phyloP scores from a whole-genome alignment of 2,113 vertebrate genomes.

The Plecotus auritus region DNA sequence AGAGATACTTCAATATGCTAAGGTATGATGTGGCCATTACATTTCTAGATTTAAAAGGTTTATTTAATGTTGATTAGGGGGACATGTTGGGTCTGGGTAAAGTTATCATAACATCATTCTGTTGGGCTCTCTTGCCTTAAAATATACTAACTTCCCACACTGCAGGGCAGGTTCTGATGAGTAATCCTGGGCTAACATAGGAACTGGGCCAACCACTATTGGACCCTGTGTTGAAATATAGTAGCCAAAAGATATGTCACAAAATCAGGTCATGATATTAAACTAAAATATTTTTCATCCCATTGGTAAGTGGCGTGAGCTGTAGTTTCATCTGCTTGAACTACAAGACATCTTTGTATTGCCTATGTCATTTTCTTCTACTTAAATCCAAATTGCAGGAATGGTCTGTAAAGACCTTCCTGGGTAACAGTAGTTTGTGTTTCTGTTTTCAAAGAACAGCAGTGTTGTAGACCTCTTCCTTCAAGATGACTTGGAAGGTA shows the following conservation, averaged over 20 bases:
- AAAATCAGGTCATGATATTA: not conserved
- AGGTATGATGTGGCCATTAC: not conserved
- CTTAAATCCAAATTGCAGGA: not conserved
- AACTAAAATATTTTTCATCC: not conserved
- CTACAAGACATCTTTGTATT: not conserved
- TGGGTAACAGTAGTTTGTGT: not conserved
- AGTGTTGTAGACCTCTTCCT: not conserved
- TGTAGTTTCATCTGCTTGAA: not conserved
- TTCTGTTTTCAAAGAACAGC: constrained; percentile 5
- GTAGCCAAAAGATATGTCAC: not conserved
- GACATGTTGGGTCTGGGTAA: not conserved
- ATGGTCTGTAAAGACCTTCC: not conserved
- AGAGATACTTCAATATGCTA: not conserved
- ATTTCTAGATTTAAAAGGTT: not conserved
- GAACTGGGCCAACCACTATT: not conserved
- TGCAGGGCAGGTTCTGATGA: not conserved
- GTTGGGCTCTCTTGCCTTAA: not conserved
- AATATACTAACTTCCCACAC: not conserved
- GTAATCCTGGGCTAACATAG: not conserved
- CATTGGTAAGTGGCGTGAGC: not conserved
- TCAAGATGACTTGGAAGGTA: not conserved
- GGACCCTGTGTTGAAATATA: not conserved
- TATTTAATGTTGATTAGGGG: not conserved
- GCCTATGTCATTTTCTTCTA: not conserved
- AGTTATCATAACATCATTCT: not conserved